A percentile compares a stretch with the other conserved stretches of the same genome.
phyloP scores from a whole-genome alignment of 2,888 invertebrate species.

The Caenorhabditis wallacei region DNA sequence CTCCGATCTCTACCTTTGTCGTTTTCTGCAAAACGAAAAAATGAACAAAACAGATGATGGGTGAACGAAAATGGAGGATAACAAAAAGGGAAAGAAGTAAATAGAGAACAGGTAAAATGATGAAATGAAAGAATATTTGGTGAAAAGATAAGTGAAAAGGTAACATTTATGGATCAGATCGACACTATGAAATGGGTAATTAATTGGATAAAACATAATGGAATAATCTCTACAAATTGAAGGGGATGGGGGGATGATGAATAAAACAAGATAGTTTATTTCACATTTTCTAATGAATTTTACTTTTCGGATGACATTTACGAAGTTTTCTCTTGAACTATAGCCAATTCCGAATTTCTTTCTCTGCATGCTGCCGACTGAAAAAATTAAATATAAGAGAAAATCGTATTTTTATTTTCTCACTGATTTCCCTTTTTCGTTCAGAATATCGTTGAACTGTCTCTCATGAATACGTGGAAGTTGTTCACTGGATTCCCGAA shows the following conservation, averaged over 20 bases:
- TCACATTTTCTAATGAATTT: constrained; percentile 18
- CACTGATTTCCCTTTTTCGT: constrained; percentile 40
- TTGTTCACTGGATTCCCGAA: constrained; percentile 39
- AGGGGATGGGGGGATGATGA: too few relatives aligned
- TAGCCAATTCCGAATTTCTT: not conserved
- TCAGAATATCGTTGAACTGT: constrained; percentile 44
- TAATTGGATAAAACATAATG: constrained; percentile 31
- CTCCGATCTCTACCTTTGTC: constrained; percentile 22
- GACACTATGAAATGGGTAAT: constrained; percentile 10
- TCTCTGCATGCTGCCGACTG: constrained; percentile 30
- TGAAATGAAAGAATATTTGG: not conserved
- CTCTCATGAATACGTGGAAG: constrained; percentile 43
- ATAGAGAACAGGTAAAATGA: constrained; percentile 22
- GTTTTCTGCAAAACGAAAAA: constrained; percentile 16
- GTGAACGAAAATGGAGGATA: constrained; percentile 20
- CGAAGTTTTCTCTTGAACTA: constrained; percentile 16
- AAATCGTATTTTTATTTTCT: not conserved
- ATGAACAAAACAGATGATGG: constrained; percentile 27
- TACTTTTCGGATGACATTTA: constrained; percentile 33
- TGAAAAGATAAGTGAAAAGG: too few relatives aligned
- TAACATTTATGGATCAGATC: too few relatives aligned
- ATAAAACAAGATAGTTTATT: too few relatives aligned
- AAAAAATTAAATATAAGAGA: not conserved
- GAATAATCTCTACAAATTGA: too few relatives aligned
- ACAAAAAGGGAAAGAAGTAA: constrained; percentile 25